Conservation (phyloP, 2,888 invertebrate genomes). For the Phyto melanocephala region DNA sequence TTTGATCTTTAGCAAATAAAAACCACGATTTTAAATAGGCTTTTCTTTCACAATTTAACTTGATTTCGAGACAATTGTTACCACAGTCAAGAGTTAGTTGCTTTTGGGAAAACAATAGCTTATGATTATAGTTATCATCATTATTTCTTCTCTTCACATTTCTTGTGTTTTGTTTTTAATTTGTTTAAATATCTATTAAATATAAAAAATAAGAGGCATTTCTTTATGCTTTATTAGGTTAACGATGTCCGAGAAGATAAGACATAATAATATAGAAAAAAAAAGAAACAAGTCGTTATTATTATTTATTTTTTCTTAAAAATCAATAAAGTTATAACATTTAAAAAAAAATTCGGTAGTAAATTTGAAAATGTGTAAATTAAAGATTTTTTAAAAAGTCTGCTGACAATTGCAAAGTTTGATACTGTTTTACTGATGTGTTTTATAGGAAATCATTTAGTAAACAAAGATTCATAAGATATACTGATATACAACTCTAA, state of each 20-base stretch:
- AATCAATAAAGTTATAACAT: conserved; percentile 28
- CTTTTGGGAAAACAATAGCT: conserved; percentile 58
- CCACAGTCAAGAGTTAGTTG: conserved; percentile 15
- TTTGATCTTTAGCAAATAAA: conserved; percentile 9
- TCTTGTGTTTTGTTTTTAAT: conserved; percentile 45
- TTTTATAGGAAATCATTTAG: no score
- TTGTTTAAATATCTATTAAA: background rate
- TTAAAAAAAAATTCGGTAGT: background rate
- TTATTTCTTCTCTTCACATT: conserved; percentile 21
- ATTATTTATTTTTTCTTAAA: background rate
- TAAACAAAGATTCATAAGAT: no score
- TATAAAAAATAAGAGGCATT: conserved; percentile 27
- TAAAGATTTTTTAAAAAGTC: background rate
- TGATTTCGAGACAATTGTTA: conserved; percentile 65
- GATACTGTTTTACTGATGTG: no score
- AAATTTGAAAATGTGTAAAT: no score
- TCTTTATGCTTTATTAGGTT: conserved; percentile 44
- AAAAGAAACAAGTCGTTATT: no score
- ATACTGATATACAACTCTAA: no score
- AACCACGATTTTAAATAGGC: conserved; percentile 52
- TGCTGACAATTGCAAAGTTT: background rate
- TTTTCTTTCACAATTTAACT: conserved; percentile 56
- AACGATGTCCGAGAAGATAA: conserved; percentile 38
- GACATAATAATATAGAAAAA: conserved; percentile 2
- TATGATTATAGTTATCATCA: conserved; percentile 62